Evolutionary conservation across 2,888 invertebrate genomes (phyloP).

Genomic region (Tenthredo distinguenda): DNA sequence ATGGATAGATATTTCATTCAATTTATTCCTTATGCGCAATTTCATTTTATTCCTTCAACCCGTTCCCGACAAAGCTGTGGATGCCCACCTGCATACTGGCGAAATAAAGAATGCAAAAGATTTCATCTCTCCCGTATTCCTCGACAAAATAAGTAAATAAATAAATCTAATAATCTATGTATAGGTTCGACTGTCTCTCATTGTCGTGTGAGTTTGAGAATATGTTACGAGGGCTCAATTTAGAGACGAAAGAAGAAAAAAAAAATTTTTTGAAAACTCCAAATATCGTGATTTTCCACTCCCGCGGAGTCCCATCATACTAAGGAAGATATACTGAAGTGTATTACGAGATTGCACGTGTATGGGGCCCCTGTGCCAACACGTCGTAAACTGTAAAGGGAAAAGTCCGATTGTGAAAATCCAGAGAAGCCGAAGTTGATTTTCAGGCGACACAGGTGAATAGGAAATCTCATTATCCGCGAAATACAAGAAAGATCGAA

Average conservation of each 20-base stretch:
- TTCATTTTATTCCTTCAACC: background rate
- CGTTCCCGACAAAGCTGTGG: background rate
- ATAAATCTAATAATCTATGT: background rate
- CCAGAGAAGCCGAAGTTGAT: conserved; percentile 13
- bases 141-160: background rate
- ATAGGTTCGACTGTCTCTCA: background rate
- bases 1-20: conserved; percentile 23
- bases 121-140: background rate
- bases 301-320: background rate
- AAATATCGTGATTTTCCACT: background rate
- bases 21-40: conserved; percentile 30
- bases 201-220: background rate
- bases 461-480: conserved; percentile 21
- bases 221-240: background rate
- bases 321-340: conserved; percentile 1
- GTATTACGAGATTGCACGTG: background rate
- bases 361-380: background rate
- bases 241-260: background rate
- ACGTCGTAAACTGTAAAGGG: background rate
- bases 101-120: conserved; percentile 11
- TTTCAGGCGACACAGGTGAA: conserved; percentile 32
- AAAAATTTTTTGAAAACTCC: background rate
- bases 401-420: conserved; percentile 23
- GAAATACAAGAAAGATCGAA: conserved; percentile 16
- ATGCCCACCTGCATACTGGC: background rate